Percentiles rank a stretch among this genome's conserved stretches.
phyloP scores from a whole-genome alignment of 1,140 invertebrate species.

The Hylaeus anthracinus region DNA sequence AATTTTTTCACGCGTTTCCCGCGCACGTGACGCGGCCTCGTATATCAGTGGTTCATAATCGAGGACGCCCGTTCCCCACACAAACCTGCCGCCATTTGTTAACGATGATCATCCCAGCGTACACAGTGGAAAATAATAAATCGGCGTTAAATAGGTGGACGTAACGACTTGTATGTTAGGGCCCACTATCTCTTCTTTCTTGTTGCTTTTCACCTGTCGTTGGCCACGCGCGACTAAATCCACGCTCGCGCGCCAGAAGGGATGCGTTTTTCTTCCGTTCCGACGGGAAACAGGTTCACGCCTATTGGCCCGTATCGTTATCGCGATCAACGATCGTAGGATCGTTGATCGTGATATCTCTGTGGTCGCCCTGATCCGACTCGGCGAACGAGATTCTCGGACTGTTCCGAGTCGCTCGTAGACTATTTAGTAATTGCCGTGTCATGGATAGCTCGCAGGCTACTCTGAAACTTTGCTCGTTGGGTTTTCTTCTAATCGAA shows the following conservation, averaged over 20 bases:
- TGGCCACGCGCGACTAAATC: constrained; percentile 46
- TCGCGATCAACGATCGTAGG: constrained; percentile 40
- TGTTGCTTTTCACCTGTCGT: constrained; percentile 53
- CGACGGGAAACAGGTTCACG: constrained; percentile 23
- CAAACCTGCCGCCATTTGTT: constrained; percentile 19
- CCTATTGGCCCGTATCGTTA: constrained; percentile 32
- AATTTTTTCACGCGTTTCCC: constrained; percentile 34
- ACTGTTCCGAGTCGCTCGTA: neutral
- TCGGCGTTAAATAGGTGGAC: constrained; percentile 30
- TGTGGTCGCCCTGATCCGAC: constrained; percentile 3
- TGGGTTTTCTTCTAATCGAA: neutral
- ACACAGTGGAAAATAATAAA: constrained; percentile 37
- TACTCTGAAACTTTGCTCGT: neutral
- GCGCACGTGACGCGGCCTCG: constrained; percentile 10
- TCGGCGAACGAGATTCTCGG: constrained; percentile 2
- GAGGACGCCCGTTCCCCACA: neutral
- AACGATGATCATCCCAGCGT: constrained; percentile 23
- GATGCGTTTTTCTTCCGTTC: constrained; percentile 25
- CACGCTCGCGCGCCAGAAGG: constrained; percentile 10
- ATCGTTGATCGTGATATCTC: constrained; percentile 1
- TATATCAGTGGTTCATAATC: constrained; percentile 3
- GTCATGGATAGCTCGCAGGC: neutral
- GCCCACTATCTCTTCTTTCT: constrained; percentile 50
- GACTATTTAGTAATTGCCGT: constrained; percentile 24
- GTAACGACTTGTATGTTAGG: constrained; percentile 33